These are phyloP conservation scores for Sebastes baramenuke DNA, from an alignment of 2,797 vertebrate genomes.

Conservation along the genomic window DNA sequence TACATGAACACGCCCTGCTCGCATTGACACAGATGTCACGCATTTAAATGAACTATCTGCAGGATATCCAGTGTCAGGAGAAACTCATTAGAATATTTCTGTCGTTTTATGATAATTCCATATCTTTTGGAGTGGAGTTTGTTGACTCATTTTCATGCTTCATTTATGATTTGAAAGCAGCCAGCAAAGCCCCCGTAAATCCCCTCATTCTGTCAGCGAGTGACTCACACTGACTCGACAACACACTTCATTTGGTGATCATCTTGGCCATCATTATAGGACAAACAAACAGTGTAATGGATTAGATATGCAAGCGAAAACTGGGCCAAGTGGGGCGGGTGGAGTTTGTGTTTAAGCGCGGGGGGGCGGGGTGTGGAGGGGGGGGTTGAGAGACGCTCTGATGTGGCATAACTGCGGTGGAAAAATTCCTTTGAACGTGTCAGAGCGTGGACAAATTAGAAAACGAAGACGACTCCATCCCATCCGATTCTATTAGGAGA, in stretches of 20 bases:
- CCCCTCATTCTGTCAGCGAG: slow-evolving; percentile 42
- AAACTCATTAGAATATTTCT: slow-evolving; percentile 33
- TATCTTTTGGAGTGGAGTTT: slow-evolving; percentile 3
- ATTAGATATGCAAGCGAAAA: slow-evolving; percentile 44
- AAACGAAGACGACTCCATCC: slow-evolving; percentile 30
- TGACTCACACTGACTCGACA: slow-evolving; percentile 44
- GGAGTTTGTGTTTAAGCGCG: background rate
- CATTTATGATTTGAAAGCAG: slow-evolving; percentile 49
- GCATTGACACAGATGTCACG: slow-evolving; percentile 22
- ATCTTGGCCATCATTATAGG: slow-evolving; percentile 39
- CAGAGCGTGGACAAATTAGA: slow-evolving; percentile 48
- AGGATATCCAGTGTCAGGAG: background rate
- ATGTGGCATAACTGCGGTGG: slow-evolving; percentile 13
- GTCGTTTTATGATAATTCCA: slow-evolving; percentile 12
- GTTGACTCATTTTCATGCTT: slow-evolving; percentile 54
- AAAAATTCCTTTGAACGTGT: slow-evolving; percentile 46
- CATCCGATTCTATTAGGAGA: slow-evolving; percentile 50
- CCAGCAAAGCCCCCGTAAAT: slow-evolving; percentile 52
- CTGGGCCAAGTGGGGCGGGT: slow-evolving; percentile 40
- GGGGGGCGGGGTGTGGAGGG: background rate
- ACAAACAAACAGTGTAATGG: slow-evolving; percentile 52
- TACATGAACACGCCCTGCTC: background rate
- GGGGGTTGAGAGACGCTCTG: background rate
- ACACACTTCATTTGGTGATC: slow-evolving; percentile 49
- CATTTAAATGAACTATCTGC: slow-evolving; percentile 13